Base-by-base conservation (phyloP, 2,113 vertebrate species). In the Globicephala melas region DNA sequence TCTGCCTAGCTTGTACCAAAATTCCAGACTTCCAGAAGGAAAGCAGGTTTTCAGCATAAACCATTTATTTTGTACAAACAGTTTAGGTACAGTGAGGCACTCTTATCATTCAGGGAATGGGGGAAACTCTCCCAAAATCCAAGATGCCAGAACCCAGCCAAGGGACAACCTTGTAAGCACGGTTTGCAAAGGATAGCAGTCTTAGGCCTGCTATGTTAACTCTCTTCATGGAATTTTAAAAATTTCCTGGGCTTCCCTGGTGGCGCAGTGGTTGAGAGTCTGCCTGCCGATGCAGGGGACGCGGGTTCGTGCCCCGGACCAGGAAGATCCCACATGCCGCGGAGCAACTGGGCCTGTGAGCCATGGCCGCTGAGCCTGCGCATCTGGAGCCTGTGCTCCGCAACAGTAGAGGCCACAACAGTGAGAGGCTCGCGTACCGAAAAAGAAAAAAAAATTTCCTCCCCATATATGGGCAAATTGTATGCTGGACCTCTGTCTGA, bases 11-110 rank as follows among this genome's bases (percentile, higher is more conserved):
- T 31, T 73, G 17, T 79, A 83, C 36, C 60, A 82, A 79, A 96
- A 83, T 90, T 73, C 11, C 31, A 91, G 70, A 80, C 60, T 95
- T n/a, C 65, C 44, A 67, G 33, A 96, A 96, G 31, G 80, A 55
- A 41, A 84, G 53, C 23, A 87, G 25, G 31, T 95, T 73, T 95
- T 91, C 67, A 67, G 47, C 63, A 79, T 92, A 73, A 93, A 71
- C 65, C 21, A 47, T 41, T 28, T 55, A 50, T 44, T 87, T 91
- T 92, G 41, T 86, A 74, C 31, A 92, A 62, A n/a, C 12, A 68
- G 2, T 76, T 77, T 50, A 91, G 36, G 62, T 91, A 63, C 7
- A 18, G 6, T 93, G 33, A 93, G 23, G 12, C 33, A 47, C 67
- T 86, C 68, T 67, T 13, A 26, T 31, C 58, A 21, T 76, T 92